These are phyloP conservation scores for Sebastes steindachneri DNA, from an alignment of 2,797 vertebrate species.

Conservation along the genomic window DNA sequence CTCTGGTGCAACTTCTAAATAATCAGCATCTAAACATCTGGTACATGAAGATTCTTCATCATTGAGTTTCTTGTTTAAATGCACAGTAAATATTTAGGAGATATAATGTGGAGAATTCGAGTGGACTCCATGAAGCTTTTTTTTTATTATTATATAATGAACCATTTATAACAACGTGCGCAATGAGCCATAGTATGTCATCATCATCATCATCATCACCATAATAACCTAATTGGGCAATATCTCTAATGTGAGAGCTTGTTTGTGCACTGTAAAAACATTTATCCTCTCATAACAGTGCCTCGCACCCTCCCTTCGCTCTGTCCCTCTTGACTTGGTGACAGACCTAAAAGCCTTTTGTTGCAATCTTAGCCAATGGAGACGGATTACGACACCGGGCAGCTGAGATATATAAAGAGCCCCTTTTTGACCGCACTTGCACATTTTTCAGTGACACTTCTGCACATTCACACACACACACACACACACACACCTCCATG, in stretches of 20 bases:
- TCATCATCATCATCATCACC: background rate
- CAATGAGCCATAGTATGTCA: conserved; percentile 12
- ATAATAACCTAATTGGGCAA: conserved; percentile 53
- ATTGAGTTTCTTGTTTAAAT: background rate
- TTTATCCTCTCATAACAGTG: conserved; percentile 69
- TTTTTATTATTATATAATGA: conserved; percentile 9
- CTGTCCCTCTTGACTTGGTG: conserved; percentile 90
- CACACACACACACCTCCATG: conserved; percentile 81
- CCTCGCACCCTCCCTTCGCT: conserved; percentile 78
- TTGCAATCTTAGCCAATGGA: conserved; percentile 97
- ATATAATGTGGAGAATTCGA: background rate
- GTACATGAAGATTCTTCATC: background rate
- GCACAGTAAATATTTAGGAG: background rate
- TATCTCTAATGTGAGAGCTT: conserved; percentile 52
- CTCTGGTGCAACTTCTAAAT: background rate
- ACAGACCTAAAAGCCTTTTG: conserved; percentile 98
- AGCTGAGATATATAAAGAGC: conserved; percentile 96
- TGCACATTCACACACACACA: conserved; percentile 83
- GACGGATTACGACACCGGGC: conserved; percentile 94
- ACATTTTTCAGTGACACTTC: conserved; percentile 90
- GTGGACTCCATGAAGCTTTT: background rate
- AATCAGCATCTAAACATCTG: background rate
- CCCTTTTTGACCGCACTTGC: conserved; percentile 86
- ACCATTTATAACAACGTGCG: conserved; percentile 8
- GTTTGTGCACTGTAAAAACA: conserved; percentile 71